Evolutionary conservation across 2,113 vertebrate species (phyloP), one percentile per base, ranked within the genome.

Genomic region (Pangasianodon gigas): DNA sequence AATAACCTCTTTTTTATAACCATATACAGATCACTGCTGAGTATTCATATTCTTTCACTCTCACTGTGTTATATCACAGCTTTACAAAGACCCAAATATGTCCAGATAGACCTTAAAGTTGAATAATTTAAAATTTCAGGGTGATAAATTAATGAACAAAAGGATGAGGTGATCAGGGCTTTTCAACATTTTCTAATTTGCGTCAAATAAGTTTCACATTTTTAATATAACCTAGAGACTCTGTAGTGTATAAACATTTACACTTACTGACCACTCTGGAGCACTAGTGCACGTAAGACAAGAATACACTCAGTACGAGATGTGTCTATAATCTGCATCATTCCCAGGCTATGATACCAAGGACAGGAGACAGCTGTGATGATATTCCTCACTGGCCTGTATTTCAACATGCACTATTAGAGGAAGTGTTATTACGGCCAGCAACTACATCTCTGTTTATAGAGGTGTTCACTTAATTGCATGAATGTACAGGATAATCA

Each of bases 401-500:
- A 89, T 89, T 84, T 89, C 81, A 84, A 74, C 65, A 52, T 52
- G 58, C 10, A 48, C 58, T 67, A 81, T 81, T 67, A 81, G 19
- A 74, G 65, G 62, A 52, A 89, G 62, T 58, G 82, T 89, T 85
- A 77, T 85, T 85, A 77, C n/a, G 9, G 37, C 69, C 10, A 86
- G 65, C 87, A 58, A 84, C 87, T 77, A 26, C 67, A 79, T 62
- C 87, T 74, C 37, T 85, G n/a, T 81, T 90, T 84, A 84, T 65
- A 84, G 81, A 80, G 84, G 44, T 80, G 74, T 77, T 80, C 83
- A 52, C 21, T 67, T 89, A 67, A 89, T 80, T 80, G 44, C 84
- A 48, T 52, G 21, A 89, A 79, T 88, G 69, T 85, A 79, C 16
- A 84, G 37, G 86, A 81, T 81, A 82, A 88, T 91, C 58, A 91